A percentile compares a stretch with the other conserved stretches of the same genome.
These are phyloP conservation scores for Parasteatoda lunata DNA, from an alignment of 2,888 invertebrate genomes.

Conservation along the genomic window DNA sequence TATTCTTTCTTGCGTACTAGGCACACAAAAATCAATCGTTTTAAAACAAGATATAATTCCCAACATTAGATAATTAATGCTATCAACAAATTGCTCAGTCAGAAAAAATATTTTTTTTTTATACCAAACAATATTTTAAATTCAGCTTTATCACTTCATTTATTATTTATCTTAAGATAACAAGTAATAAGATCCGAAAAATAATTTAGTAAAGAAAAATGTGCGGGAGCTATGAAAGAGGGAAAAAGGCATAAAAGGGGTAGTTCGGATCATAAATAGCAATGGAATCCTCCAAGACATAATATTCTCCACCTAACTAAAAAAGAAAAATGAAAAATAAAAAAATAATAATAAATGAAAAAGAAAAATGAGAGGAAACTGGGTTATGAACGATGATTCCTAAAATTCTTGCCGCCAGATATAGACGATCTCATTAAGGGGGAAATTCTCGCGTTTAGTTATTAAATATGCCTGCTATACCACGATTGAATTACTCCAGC, in stretches of 20 bases:
- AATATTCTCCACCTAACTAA: slow-evolving; percentile 1
- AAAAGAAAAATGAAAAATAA: slow-evolving; percentile 11
- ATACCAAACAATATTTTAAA: too few relatives aligned
- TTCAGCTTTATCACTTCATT: too few relatives aligned
- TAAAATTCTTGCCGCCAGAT: slow-evolving; percentile 1
- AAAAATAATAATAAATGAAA: background rate
- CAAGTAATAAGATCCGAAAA: background rate
- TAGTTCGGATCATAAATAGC: slow-evolving; percentile 26
- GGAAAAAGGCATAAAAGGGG: slow-evolving; percentile 30
- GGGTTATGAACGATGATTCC: slow-evolving; percentile 5
- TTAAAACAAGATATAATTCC: too few relatives aligned
- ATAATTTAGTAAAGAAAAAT: background rate
- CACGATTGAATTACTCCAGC: background rate
- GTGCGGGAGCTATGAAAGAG: background rate
- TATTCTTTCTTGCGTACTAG: too few relatives aligned
- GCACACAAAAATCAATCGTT: too few relatives aligned
- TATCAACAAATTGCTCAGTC: too few relatives aligned
- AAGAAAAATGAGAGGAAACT: background rate
- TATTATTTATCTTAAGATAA: too few relatives aligned
- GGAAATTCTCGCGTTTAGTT: background rate
- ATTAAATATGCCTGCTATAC: background rate
- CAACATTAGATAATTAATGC: too few relatives aligned
- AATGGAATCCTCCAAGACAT: slow-evolving; percentile 13
- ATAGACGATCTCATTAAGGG: background rate
- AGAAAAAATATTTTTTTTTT: too few relatives aligned